These are phyloP conservation scores for Enteromius viviparus DNA, from an alignment of 2,797 vertebrate genomes.

Conservation along the genomic window DNA sequence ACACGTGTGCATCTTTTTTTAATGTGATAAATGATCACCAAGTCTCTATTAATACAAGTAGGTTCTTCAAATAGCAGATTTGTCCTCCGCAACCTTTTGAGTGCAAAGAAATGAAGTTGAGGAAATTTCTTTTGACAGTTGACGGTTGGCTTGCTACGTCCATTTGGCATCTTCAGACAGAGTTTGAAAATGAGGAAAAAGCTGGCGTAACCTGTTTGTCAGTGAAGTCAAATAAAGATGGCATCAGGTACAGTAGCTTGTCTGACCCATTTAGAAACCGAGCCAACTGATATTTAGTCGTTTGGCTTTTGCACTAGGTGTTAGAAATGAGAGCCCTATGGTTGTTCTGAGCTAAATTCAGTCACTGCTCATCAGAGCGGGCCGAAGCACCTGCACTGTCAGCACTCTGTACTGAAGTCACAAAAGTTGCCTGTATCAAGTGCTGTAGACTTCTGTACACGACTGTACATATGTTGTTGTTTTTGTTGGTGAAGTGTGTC, in stretches of 20 bases:
- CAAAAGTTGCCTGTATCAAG: neutral
- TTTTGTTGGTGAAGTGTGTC: neutral
- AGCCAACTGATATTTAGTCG: constrained; percentile 27
- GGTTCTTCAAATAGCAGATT: constrained; percentile 29
- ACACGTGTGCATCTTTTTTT: neutral
- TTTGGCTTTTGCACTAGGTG: constrained; percentile 9
- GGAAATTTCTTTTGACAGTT: constrained; percentile 10
- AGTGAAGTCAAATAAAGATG: neutral
- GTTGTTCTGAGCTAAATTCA: constrained; percentile 20
- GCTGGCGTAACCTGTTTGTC: neutral
- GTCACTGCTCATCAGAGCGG: constrained; percentile 11
- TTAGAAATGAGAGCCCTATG: constrained; percentile 48
- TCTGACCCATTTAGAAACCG: constrained; percentile 20
- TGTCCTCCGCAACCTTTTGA: constrained; percentile 19
- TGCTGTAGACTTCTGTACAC: neutral
- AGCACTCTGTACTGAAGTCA: constrained; percentile 2
- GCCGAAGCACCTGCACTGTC: neutral
- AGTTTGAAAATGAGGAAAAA: neutral
- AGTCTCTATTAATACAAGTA: constrained; percentile 26
- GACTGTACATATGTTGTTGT: neutral
- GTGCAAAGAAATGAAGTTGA: neutral
- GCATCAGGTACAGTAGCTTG: neutral
- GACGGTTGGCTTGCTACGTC: neutral
- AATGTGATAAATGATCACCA: constrained; percentile 9
- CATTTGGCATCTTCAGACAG: constrained; percentile 6